Conservation (phyloP, 1,140 invertebrate genomes). For the Kradibia gibbosae region DNA sequence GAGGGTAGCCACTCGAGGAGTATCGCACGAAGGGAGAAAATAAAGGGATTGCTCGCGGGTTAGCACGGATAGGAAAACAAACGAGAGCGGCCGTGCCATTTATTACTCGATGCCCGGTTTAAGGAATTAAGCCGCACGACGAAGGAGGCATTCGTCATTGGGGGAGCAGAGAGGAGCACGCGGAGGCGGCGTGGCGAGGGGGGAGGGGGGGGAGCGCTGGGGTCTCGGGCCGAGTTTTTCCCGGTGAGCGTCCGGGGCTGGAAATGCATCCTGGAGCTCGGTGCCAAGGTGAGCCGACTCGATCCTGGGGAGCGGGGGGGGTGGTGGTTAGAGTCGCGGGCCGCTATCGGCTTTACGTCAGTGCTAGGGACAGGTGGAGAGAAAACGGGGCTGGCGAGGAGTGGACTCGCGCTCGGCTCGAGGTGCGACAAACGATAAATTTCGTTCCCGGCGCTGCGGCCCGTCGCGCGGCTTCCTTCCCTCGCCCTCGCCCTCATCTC, state of each 20-base stretch:
- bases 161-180: too few species aligned
- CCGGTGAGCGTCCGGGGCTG: background rate
- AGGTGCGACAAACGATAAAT: slow-evolving; percentile 52
- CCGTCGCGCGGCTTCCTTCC: slow-evolving; percentile 1
- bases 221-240: background rate
- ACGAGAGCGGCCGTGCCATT: background rate
- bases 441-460: slow-evolving; percentile 15
- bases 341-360: slow-evolving; percentile 50
- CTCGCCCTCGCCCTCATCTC: slow-evolving; percentile 33
- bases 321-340: background rate
- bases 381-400: background rate
- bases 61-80: too few species aligned
- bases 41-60: too few species aligned
- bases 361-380: slow-evolving; percentile 24
- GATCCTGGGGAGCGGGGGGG: background rate
- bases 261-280: background rate
- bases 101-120: background rate
- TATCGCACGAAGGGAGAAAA: too few species aligned
- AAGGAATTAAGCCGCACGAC: background rate
- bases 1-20: too few species aligned
- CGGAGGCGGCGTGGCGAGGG: too few species aligned
- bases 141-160: background rate
- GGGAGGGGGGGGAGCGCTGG: too few species aligned
- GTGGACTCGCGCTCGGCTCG: background rate
- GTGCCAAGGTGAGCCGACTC: too few species aligned